These are phyloP conservation scores for Lycopodina hypogea DNA, from an alignment of 37 sponge, comb jelly and placozoan species.

Conservation along the genomic window DNA sequence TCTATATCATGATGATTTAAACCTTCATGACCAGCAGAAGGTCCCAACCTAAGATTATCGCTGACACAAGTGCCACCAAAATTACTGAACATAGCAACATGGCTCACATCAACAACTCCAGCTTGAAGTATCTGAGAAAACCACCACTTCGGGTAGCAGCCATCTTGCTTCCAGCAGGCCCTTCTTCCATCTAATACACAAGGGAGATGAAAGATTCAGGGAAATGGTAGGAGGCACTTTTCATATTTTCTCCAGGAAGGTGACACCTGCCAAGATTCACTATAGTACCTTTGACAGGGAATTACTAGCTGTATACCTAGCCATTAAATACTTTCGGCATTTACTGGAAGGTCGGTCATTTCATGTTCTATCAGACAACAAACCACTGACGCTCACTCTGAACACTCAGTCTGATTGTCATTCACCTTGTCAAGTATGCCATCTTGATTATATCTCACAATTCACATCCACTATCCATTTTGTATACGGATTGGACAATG, in stretches of 20 bases:
- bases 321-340: slow-evolving; percentile 63
- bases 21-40: too few relatives aligned
- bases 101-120: too few relatives aligned
- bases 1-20: too few relatives aligned
- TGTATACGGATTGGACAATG: slow-evolving; percentile 37
- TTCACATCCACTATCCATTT: slow-evolving; percentile 67
- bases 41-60: too few relatives aligned
- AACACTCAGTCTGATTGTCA: slow-evolving; percentile 22
- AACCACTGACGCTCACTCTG: slow-evolving; percentile 57
- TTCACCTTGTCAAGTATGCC: slow-evolving; percentile 51
- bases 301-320: slow-evolving; percentile 50
- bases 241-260: slow-evolving; percentile 56
- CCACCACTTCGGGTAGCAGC: too few relatives aligned
- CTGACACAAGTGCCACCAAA: too few relatives aligned
- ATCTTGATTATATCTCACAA: slow-evolving; percentile 63
- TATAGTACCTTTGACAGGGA: slow-evolving; percentile 77
- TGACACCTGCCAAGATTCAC: slow-evolving; percentile 55
- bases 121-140: too few relatives aligned
- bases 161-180: too few relatives aligned
- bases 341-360: slow-evolving; percentile 56
- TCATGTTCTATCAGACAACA: slow-evolving; percentile 64
- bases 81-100: too few relatives aligned
- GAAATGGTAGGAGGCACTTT: too few relatives aligned
- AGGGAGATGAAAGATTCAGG: too few relatives aligned
- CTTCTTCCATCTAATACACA: too few relatives aligned